Evolutionary conservation across 1,140 invertebrate species (phyloP).

Genomic region (Drosophila aff.): DNA sequence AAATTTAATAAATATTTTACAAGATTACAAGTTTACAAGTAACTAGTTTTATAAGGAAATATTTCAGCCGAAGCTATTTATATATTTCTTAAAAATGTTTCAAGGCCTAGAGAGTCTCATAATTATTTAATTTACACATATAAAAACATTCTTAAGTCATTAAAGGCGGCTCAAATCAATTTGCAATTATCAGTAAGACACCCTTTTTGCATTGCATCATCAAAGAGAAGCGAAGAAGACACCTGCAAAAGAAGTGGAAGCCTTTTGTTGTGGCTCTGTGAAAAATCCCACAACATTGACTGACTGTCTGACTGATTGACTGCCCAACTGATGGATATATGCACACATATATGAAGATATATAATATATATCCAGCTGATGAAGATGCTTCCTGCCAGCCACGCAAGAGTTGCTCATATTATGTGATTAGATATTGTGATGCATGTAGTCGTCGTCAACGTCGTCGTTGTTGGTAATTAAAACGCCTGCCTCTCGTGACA

Average conservation of each 20-base stretch:
- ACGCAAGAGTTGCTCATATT: conserved; percentile 35
- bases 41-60: too few relatives aligned
- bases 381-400: conserved; percentile 43
- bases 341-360: neutral
- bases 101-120: neutral
- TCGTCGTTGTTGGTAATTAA: conserved; percentile 57
- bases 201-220: conserved; percentile 3
- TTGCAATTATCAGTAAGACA: conserved; percentile 3
- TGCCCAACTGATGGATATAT: conserved; percentile 31
- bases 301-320: conserved; percentile 35
- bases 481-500: conserved; percentile 64
- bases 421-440: conserved; percentile 42
- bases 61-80: neutral
- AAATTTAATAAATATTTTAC: neutral
- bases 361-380: neutral
- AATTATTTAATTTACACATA: neutral
- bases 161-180: neutral
- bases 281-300: conserved; percentile 63
- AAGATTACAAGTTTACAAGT: too few relatives aligned
- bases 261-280: conserved; percentile 19
- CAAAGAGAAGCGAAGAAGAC: conserved; percentile 4
- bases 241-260: conserved; percentile 14
- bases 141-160: neutral
- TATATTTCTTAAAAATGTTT: neutral
- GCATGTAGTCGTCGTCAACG: conserved; percentile 37